A percentile compares a stretch with the other conserved stretches of the same genome.
phyloP scores from a whole-genome alignment of 2,113 vertebrate species.

The Felis catus region DNA sequence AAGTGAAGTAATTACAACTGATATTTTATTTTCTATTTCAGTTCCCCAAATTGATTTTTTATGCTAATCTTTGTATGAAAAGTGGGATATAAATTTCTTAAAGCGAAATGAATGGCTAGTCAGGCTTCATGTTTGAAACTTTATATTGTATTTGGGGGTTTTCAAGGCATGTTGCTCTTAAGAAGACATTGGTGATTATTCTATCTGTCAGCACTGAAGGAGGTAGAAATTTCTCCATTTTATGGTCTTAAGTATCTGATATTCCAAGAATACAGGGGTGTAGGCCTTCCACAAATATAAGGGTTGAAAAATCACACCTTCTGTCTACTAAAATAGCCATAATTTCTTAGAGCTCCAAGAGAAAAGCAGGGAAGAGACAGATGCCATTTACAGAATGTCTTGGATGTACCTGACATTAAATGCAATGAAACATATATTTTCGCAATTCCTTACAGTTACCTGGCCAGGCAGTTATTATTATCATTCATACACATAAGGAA shows the following conservation, averaged over 20 bases:
- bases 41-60: slow-evolving; percentile 57
- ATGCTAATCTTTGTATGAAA: slow-evolving; percentile 61
- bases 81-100: slow-evolving; percentile 79
- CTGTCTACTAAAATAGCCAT: neutral
- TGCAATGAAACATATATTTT: neutral
- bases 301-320: neutral
- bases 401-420: neutral
- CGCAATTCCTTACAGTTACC: neutral
- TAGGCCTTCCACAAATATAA: neutral
- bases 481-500: slow-evolving; percentile 6
- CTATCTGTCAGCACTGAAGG: neutral
- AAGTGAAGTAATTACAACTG: slow-evolving; percentile 77
- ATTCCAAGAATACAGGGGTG: neutral
- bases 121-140: slow-evolving; percentile 61
- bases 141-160: slow-evolving; percentile 67
- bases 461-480: neutral
- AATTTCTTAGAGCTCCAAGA: slow-evolving; percentile 1
- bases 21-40: slow-evolving; percentile 70
- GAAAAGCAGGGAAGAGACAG: neutral
- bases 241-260: neutral
- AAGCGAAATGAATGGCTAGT: slow-evolving; percentile 77
- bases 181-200: slow-evolving; percentile 20
- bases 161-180: slow-evolving; percentile 54
- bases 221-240: neutral
- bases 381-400: neutral